phyloP scores from a whole-genome alignment of 2,888 invertebrate species.

The Lochmaea crataegi region DNA sequence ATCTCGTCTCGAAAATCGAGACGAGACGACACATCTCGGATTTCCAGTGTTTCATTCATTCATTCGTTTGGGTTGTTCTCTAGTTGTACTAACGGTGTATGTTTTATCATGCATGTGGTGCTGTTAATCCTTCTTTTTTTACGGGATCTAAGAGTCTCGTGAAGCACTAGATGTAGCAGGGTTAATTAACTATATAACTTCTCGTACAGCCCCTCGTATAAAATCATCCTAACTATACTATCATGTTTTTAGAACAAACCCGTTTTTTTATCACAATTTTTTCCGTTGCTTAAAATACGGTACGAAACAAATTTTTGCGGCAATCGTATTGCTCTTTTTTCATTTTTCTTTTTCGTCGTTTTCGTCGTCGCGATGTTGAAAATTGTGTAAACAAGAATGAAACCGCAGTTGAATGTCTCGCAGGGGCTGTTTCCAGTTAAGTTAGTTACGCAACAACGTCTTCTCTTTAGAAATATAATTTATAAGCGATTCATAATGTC shows the following conservation, averaged over 20 bases:
- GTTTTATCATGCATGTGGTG: no score
- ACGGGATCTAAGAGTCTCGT: no score
- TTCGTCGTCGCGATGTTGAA: constrained; percentile 20
- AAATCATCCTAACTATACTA: not conserved
- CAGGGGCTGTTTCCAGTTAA: constrained; percentile 49
- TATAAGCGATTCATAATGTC: constrained; percentile 65
- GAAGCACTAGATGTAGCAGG: no score
- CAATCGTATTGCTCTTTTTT: constrained; percentile 11
- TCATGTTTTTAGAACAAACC: not conserved
- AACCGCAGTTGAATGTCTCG: constrained; percentile 44
- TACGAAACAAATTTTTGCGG: not conserved
- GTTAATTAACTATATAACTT: no score
- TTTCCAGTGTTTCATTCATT: no score
- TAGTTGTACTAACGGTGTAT: no score
- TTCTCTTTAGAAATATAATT: constrained; percentile 59
- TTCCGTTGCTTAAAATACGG: not conserved
- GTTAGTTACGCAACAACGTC: constrained; percentile 48
- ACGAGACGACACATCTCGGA: no score
- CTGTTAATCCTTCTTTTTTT: no score
- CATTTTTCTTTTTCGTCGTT: constrained; percentile 9
- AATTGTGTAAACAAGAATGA: constrained; percentile 44
- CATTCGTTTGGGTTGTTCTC: no score
- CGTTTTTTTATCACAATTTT: not conserved
- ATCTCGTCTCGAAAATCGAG: no score
- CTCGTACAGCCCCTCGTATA: not conserved